phyloP scores from a whole-genome alignment of 2,797 vertebrate genomes.

The Lepidocolaptes lacrymiger region DNA sequence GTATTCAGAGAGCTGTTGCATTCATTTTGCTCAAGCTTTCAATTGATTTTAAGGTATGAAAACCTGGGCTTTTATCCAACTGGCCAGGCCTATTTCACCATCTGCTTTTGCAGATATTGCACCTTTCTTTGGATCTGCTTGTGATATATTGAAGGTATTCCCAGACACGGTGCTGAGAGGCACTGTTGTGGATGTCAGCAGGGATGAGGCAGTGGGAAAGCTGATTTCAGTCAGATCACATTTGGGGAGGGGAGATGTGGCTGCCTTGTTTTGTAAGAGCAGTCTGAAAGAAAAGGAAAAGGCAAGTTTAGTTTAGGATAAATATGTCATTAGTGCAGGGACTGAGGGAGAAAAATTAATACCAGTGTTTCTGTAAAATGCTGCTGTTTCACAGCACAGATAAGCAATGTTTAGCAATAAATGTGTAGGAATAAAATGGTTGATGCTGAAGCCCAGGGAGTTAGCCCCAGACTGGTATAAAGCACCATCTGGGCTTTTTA shows the following conservation, averaged over 20 bases:
- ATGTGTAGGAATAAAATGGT: not conserved
- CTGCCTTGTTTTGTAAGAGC: not conserved
- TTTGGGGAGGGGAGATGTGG: not conserved
- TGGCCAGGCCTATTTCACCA: constrained; percentile 51
- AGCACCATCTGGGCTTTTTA: not conserved
- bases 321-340: not conserved
- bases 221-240: not conserved
- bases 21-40: constrained; percentile 42
- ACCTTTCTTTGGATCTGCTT: constrained; percentile 42
- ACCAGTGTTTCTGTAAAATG: not conserved
- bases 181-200: not conserved
- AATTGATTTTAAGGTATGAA: constrained; percentile 59
- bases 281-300: not conserved
- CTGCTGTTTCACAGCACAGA: not conserved
- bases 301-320: not conserved
- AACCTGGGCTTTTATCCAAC: constrained; percentile 60
- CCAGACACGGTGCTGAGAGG: not conserved
- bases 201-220: not conserved
- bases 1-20: constrained; percentile 38
- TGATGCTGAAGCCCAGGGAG: not conserved
- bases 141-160: constrained; percentile 24
- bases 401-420: not conserved
- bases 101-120: constrained; percentile 63
- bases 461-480: not conserved
- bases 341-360: not conserved